Percentiles rank a stretch among this genome's conserved stretches.
Evolutionary conservation across 1,140 invertebrate genomes (phyloP).

Genomic region (Zaprionus lachaisei): DNA sequence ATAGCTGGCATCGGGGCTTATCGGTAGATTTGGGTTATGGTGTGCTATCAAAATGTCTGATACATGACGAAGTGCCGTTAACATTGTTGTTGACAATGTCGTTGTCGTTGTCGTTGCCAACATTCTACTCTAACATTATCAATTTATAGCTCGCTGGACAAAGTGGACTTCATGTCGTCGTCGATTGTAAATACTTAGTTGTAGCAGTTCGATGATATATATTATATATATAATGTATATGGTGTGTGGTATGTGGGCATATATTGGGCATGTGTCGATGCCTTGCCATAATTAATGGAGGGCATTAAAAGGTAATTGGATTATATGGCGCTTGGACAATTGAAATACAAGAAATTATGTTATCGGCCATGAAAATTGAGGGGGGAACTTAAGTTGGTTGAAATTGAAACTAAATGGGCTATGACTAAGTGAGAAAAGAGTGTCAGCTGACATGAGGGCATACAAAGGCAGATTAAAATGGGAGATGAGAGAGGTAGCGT

Average conservation of each 20-base stretch:
- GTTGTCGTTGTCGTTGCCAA: not conserved
- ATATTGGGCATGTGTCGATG: not conserved
- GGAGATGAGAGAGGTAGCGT: not conserved
- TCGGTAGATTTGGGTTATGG: constrained; percentile 20
- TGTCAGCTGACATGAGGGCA: not conserved
- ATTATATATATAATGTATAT: not conserved
- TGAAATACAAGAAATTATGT: not conserved
- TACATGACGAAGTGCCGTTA: constrained; percentile 20
- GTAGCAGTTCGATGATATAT: not conserved
- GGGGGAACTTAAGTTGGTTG: not conserved
- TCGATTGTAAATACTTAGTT: constrained; percentile 9
- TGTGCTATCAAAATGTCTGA: constrained; percentile 38
- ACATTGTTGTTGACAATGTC: not conserved
- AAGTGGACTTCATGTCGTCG: not conserved
- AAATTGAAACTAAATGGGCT: not conserved
- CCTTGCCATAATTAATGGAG: constrained; percentile 3
- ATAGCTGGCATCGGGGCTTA: constrained; percentile 14
- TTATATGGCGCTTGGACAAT: not conserved
- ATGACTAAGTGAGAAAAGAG: not conserved
- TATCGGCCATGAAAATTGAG: not conserved
- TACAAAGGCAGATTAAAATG: not conserved
- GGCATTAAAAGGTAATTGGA: constrained; percentile 3
- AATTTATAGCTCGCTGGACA: constrained; percentile 21
- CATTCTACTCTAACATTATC: not conserved
- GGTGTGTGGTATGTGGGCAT: not conserved